phyloP scores from a whole-genome alignment of 2,113 vertebrate species.

The Hylia prasina region DNA sequence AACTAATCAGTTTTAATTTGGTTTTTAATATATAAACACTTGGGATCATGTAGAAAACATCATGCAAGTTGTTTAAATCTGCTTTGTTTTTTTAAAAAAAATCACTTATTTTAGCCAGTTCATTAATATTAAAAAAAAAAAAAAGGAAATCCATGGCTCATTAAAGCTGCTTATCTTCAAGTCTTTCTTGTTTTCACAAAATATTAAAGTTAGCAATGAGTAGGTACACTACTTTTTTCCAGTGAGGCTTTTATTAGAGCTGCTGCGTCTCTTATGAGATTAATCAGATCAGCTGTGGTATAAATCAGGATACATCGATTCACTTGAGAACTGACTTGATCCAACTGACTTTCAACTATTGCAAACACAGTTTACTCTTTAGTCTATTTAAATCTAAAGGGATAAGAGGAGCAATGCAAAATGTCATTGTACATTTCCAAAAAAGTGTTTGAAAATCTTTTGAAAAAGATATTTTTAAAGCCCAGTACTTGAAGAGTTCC shows the following conservation, averaged over 20 bases:
- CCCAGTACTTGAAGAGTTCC: not conserved
- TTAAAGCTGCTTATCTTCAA: slow-evolving; percentile 39
- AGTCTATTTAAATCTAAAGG: not conserved
- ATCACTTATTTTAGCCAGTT: slow-evolving; percentile 32
- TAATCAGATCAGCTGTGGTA: slow-evolving; percentile 25
- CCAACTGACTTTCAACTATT: slow-evolving; percentile 27
- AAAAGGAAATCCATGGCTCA: slow-evolving; percentile 50
- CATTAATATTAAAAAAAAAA: slow-evolving; percentile 28
- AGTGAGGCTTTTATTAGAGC: slow-evolving; percentile 10
- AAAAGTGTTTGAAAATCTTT: not conserved
- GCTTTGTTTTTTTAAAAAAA: not conserved
- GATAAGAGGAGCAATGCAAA: not conserved
- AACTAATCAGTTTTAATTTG: slow-evolving; percentile 65
- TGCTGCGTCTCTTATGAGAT: not conserved
- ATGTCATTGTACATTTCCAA: not conserved
- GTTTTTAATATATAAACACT: slow-evolving; percentile 64
- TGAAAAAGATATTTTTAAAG: not conserved
- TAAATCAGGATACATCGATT: not conserved
- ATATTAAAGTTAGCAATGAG: slow-evolving; percentile 53
- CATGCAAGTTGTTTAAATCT: slow-evolving; percentile 40
- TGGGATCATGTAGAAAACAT: slow-evolving; percentile 54
- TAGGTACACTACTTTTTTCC: not conserved
- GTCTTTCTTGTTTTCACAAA: slow-evolving; percentile 37
- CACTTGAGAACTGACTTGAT: slow-evolving; percentile 8
- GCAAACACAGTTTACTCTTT: not conserved